Conservation (phyloP, 2,113 vertebrate genomes). For the Pedionomus torquatus region DNA sequence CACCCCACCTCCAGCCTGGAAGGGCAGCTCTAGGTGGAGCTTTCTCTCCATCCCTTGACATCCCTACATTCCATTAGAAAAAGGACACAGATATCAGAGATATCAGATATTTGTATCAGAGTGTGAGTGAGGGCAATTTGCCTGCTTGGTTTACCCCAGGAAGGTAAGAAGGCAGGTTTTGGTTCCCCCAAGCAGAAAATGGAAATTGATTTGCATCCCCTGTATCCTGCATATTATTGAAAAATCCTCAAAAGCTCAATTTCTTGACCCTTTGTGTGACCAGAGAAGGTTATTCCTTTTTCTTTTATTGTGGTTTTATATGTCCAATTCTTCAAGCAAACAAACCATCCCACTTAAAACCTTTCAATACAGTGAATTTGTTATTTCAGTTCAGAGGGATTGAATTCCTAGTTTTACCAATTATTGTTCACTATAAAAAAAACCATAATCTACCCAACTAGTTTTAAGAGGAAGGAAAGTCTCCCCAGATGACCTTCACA, state of each 20-base stretch:
- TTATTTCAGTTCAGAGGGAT: not conserved
- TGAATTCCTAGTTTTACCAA: not conserved
- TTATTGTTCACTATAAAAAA: not conserved
- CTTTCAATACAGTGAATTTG: not conserved
- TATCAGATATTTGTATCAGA: not conserved
- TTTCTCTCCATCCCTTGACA: not conserved
- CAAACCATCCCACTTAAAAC: not conserved
- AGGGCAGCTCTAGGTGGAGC: not conserved
- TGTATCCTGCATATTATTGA: not conserved
- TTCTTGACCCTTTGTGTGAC: not conserved
- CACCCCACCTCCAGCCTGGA: not conserved
- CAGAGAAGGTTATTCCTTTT: not conserved
- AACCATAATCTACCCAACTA: not conserved
- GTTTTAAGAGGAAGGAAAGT: not conserved
- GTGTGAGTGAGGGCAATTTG: not conserved
- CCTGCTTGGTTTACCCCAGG: not conserved
- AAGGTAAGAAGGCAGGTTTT: not conserved
- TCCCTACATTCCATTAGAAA: not conserved
- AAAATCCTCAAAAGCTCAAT: not conserved
- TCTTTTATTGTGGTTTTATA: not conserved
- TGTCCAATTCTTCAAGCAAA: not conserved
- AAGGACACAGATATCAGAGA: not conserved
- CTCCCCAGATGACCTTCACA: not conserved
- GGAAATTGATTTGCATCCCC: not conserved
- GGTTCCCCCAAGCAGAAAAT: not conserved